Percentiles rank a stretch among this genome's conserved stretches.
phyloP scores from a whole-genome alignment of 2,113 vertebrate genomes.

The Oxygymnocypris stewartii region DNA sequence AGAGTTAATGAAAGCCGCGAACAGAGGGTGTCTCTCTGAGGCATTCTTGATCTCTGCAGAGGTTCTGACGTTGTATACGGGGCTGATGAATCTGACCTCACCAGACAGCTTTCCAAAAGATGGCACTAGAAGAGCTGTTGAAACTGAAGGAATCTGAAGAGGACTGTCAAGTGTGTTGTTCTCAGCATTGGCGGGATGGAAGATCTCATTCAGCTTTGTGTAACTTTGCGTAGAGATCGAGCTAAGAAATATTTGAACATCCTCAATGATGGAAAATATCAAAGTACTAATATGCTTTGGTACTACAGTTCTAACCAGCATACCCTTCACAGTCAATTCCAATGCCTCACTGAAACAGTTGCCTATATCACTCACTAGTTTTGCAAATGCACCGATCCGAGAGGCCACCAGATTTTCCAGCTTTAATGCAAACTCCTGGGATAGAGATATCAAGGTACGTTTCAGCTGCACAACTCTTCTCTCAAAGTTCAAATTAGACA shows the following conservation, averaged over 20 bases:
- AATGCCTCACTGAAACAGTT: constrained; percentile 67
- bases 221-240: constrained; percentile 58
- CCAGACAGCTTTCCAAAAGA: constrained; percentile 84
- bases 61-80: constrained; percentile 79
- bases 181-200: constrained; percentile 62
- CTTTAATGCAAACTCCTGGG: constrained; percentile 73
- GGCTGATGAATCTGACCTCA: constrained; percentile 79
- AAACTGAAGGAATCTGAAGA: constrained; percentile 72
- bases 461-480: constrained; percentile 71
- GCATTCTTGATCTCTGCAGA: constrained; percentile 78
- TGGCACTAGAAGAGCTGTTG: constrained; percentile 79
- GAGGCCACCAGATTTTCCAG: constrained; percentile 72
- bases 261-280: constrained; percentile 69
- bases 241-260: constrained; percentile 67
- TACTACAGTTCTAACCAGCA: constrained; percentile 74
- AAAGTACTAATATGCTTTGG: constrained; percentile 70
- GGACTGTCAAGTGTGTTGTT: constrained; percentile 66
- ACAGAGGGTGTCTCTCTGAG: constrained; percentile 73
- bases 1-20: constrained; percentile 75
- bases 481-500: constrained; percentile 77
- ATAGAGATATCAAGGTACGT: constrained; percentile 73
- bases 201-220: constrained; percentile 75
- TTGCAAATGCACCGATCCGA: constrained; percentile 59
- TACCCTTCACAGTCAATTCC: constrained; percentile 67
- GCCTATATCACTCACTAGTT: constrained; percentile 67